Conservation (phyloP, 2,113 vertebrate genomes). For the Heterotis niloticus region DNA sequence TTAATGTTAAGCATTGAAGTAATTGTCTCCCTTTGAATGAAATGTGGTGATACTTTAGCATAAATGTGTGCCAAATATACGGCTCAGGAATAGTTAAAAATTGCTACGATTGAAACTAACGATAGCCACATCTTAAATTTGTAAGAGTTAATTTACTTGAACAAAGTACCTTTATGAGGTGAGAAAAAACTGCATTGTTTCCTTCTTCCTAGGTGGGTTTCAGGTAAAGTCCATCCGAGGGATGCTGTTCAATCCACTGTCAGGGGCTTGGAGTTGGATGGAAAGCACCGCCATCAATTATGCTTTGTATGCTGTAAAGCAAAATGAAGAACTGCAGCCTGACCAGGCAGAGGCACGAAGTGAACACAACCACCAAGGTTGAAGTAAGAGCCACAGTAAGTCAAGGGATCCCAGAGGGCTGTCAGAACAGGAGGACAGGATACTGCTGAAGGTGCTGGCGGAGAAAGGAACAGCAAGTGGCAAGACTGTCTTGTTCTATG, state of each 20-base stretch:
- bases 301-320: conserved; percentile 79
- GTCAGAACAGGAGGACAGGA: neutral
- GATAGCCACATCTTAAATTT: neutral
- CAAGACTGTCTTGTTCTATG: no score
- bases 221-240: conserved; percentile 75
- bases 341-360: conserved; percentile 26
- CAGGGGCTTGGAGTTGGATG: conserved; percentile 78
- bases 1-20: neutral
- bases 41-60: no score
- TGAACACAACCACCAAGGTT: conserved; percentile 19
- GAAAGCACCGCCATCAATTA: conserved; percentile 81
- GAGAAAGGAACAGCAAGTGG: no score
- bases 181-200: neutral
- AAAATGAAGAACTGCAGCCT: conserved; percentile 15
- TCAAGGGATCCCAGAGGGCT: neutral
- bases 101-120: no score
- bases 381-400: conserved; percentile 30
- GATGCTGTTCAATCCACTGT: conserved; percentile 85
- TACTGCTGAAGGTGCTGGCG: neutral
- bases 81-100: no score
- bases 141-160: no score
- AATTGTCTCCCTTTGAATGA: neutral
- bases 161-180: no score
- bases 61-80: no score
- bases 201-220: conserved; percentile 72